Evolutionary conservation across 2,797 vertebrate species (phyloP).

Genomic region (Lophius americanus): DNA sequence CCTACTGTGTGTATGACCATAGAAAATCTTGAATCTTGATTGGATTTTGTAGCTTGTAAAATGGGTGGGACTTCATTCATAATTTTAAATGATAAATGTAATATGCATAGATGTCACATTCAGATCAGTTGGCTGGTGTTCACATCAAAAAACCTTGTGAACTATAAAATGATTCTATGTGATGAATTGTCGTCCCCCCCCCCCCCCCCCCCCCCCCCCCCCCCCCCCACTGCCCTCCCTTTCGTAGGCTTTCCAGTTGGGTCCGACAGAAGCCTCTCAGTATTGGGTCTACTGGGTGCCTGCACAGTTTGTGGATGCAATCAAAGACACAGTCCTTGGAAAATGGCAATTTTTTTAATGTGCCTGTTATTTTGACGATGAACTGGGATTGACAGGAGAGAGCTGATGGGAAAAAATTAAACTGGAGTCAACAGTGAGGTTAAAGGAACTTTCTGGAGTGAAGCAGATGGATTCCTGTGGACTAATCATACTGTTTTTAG

Average conservation of each 20-base stretch:
- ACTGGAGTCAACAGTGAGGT: slow-evolving; percentile 77
- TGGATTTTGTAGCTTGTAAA: too few relatives aligned
- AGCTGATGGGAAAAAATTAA: slow-evolving; percentile 80
- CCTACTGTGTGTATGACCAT: too few relatives aligned
- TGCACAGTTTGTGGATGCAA: slow-evolving; percentile 98
- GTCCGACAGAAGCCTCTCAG: slow-evolving; percentile 99
- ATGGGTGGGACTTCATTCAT: too few relatives aligned
- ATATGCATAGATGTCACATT: too few relatives aligned
- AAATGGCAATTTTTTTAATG: slow-evolving; percentile 99
- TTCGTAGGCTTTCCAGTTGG: slow-evolving; percentile 95
- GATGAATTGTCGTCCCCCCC: slow-evolving; percentile 10
- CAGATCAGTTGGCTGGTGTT: too few relatives aligned
- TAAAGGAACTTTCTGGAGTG: slow-evolving; percentile 74
- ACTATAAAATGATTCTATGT: slow-evolving; percentile 2
- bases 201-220: background rate
- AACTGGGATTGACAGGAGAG: slow-evolving; percentile 84
- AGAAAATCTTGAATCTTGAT: too few relatives aligned
- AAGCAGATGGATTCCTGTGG: slow-evolving; percentile 80
- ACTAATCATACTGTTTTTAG: slow-evolving; percentile 80
- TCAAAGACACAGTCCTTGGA: slow-evolving; percentile 99
- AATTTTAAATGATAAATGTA: too few relatives aligned
- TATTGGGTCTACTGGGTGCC: slow-evolving; percentile 99
- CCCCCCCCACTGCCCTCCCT: background rate
- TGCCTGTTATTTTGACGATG: slow-evolving; percentile 96
- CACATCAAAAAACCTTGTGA: background rate